Conservation (phyloP, 2,888 invertebrate genomes). For the Unio pictorum region DNA sequence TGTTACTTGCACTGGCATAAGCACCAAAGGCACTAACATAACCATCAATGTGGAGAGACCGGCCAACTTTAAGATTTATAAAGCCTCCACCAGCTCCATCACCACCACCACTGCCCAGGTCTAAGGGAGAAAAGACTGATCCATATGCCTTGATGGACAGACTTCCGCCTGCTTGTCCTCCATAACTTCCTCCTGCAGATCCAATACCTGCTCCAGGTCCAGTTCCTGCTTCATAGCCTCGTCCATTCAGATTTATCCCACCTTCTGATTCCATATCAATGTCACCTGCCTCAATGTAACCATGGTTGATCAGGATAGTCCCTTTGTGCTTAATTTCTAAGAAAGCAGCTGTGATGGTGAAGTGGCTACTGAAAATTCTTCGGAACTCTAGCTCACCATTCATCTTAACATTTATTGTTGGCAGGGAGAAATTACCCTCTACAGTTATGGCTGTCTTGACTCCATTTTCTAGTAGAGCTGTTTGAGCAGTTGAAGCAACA, state of each 20-base stretch:
- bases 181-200: slow-evolving; percentile 44
- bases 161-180: slow-evolving; percentile 45
- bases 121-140: slow-evolving; percentile 48
- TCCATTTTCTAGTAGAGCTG: slow-evolving; percentile 48
- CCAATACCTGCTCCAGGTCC: slow-evolving; percentile 43
- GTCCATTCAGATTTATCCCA: slow-evolving; percentile 42
- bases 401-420: slow-evolving; percentile 47
- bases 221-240: slow-evolving; percentile 30
- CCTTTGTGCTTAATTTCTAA: slow-evolving; percentile 53
- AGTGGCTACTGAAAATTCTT: slow-evolving; percentile 27
- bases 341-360: slow-evolving; percentile 46
- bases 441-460: slow-evolving; percentile 33
- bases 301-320: slow-evolving; percentile 53
- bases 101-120: slow-evolving; percentile 44
- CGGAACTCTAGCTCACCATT: slow-evolving; percentile 43
- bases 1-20: slow-evolving; percentile 18
- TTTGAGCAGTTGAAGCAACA: slow-evolving; percentile 49
- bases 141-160: slow-evolving; percentile 39
- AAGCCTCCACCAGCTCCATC: slow-evolving; percentile 54
- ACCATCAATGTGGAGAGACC: slow-evolving; percentile 49
- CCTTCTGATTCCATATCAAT: slow-evolving; percentile 49
- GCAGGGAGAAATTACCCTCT: slow-evolving; percentile 50
- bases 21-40: slow-evolving; percentile 38
- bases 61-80: slow-evolving; percentile 45
- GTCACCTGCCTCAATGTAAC: slow-evolving; percentile 46